Evolutionary conservation across 2,113 vertebrate species (phyloP).

Genomic region (Menura novaehollandiae): DNA sequence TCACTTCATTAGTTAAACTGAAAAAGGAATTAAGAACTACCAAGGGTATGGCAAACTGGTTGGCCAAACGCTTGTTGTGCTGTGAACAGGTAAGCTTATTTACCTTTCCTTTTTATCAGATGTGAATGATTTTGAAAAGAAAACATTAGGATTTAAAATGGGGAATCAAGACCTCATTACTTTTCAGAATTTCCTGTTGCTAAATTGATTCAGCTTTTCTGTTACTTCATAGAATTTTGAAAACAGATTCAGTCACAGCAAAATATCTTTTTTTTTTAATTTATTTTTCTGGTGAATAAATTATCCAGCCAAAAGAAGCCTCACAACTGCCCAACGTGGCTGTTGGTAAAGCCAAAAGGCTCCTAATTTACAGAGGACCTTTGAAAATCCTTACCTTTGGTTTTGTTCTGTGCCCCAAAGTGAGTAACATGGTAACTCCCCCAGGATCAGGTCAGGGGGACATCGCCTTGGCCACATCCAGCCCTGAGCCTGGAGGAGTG

Average conservation of each 20-base stretch:
- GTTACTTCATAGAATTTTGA: not conserved
- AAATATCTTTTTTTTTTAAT: not conserved
- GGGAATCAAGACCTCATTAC: constrained; percentile 8
- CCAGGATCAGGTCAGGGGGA: not conserved
- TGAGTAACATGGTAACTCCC: not conserved
- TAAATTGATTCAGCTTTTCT: not conserved
- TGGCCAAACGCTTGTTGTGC: not conserved
- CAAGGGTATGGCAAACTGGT: not conserved
- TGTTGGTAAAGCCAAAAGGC: not conserved
- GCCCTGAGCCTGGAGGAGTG: not conserved
- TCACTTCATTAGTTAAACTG: constrained; percentile 53
- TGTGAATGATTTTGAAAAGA: not conserved
- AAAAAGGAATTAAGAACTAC: constrained; percentile 39
- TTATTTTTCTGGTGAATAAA: not conserved
- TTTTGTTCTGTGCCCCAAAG: not conserved
- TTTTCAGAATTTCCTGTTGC: not conserved
- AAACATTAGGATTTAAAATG: not conserved
- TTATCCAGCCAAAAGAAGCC: not conserved
- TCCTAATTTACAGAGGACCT: not conserved
- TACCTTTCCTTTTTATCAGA: not conserved
- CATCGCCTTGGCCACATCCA: not conserved
- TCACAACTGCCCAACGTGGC: not conserved
- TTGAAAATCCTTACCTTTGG: not conserved
- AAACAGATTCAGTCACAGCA: not conserved
- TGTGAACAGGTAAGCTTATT: not conserved